Evolutionary conservation across 2,888 invertebrate species (phyloP).

Genomic region (Aleiodes testaceus): DNA sequence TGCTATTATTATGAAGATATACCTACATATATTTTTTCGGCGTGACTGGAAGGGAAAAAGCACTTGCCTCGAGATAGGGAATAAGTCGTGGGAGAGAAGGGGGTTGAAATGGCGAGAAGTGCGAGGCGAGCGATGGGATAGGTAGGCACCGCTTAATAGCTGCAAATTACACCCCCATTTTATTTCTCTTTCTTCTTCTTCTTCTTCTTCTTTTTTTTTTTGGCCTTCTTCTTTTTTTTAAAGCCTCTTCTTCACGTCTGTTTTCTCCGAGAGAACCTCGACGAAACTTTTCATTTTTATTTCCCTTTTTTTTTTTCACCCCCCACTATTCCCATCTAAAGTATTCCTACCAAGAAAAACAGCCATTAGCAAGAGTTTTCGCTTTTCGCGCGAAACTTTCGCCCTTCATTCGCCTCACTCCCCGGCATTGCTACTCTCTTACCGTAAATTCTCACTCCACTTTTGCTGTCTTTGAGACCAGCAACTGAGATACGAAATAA

Average conservation of each 20-base stretch:
- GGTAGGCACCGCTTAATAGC: conserved; percentile 64
- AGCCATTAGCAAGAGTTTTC: conserved; percentile 73
- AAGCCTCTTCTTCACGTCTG: conserved; percentile 44
- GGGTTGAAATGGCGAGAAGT: conserved; percentile 34
- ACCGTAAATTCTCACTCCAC: conserved; percentile 57
- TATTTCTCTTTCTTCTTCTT: conserved; percentile 33
- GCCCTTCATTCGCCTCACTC: conserved; percentile 61
- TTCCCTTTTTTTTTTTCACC: conserved; percentile 49
- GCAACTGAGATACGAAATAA: conserved; percentile 43
- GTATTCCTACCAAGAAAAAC: conserved; percentile 72
- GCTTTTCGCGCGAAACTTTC: conserved; percentile 72
- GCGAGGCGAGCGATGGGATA: conserved; percentile 44
- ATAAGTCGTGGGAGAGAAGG: conserved; percentile 23
- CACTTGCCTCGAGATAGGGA: conserved; percentile 29
- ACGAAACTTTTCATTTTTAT: conserved; percentile 39
- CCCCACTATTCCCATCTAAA: conserved; percentile 65
- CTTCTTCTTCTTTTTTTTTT: conserved; percentile 41
- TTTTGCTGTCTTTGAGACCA: conserved; percentile 34
- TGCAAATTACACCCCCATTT: conserved; percentile 63
- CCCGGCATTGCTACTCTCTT: conserved; percentile 29
- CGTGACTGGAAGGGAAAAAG: conserved; percentile 20
- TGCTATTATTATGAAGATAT: conserved; percentile 18
- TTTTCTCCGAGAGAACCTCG: conserved; percentile 48
- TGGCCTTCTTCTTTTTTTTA: not conserved
- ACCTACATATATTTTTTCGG: conserved; percentile 24